These are phyloP conservation scores for Athetis lepigone DNA, from an alignment of 2,888 invertebrate species.

Conservation along the genomic window DNA sequence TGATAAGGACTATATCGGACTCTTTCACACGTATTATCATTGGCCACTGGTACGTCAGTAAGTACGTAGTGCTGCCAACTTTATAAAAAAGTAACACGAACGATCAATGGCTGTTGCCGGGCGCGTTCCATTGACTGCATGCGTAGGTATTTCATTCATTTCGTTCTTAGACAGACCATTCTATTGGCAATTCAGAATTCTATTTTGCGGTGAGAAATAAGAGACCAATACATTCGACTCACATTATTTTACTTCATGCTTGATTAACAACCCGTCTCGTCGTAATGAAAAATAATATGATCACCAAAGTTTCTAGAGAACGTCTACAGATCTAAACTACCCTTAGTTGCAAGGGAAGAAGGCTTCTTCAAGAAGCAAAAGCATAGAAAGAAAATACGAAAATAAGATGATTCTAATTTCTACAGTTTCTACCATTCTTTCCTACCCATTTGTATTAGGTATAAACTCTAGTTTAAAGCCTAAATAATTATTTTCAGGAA, in stretches of 20 bases:
- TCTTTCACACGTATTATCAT: conserved; percentile 46
- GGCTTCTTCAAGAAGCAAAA: no score
- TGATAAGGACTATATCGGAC: conserved; percentile 1
- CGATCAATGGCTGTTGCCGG: conserved; percentile 51
- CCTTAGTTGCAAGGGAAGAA: no score
- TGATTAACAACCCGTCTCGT: not conserved
- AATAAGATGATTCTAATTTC: no score
- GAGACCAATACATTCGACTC: no score
- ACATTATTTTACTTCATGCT: not conserved
- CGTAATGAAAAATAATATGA: no score
- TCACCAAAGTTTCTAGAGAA: no score
- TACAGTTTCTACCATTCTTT: no score
- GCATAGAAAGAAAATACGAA: no score
- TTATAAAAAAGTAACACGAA: conserved; percentile 34
- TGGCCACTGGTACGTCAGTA: conserved; percentile 44
- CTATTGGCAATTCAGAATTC: not conserved
- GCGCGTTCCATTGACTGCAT: conserved; percentile 56
- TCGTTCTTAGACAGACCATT: not conserved
- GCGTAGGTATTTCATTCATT: conserved; percentile 48
- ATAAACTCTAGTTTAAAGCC: no score
- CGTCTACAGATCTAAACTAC: no score
- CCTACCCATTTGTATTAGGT: no score
- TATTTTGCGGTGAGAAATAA: not conserved
- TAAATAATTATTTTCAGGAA: no score
- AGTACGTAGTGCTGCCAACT: conserved; percentile 55